Evolutionary conservation across 2,888 invertebrate species (phyloP).

Genomic region (Homarus gammarus): DNA sequence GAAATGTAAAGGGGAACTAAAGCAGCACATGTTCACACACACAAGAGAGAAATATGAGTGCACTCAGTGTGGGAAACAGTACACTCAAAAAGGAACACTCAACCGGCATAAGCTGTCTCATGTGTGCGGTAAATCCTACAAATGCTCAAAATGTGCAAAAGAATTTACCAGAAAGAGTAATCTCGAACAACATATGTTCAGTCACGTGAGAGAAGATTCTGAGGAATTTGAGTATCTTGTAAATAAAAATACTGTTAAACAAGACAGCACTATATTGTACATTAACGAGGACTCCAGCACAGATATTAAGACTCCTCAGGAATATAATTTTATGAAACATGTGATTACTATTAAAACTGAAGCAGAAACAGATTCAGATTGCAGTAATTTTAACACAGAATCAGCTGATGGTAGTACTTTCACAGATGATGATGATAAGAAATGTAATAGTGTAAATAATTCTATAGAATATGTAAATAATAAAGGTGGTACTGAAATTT

Average conservation of each 20-base stretch:
- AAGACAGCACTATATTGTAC: neutral
- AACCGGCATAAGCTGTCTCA: conserved; percentile 6
- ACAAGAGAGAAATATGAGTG: conserved; percentile 10
- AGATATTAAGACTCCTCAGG: neutral
- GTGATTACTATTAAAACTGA: conserved; percentile 11
- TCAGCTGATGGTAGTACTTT: neutral
- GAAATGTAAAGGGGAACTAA: neutral
- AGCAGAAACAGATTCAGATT: neutral
- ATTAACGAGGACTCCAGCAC: neutral
- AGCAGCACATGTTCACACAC: conserved; percentile 28
- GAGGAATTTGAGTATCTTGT: neutral
- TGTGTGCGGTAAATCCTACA: neutral
- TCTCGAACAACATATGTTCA: conserved; percentile 5
- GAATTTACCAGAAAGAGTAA: neutral
- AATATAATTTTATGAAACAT: conserved; percentile 9
- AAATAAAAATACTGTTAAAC: neutral
- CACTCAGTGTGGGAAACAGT: neutral
- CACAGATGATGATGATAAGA: neutral
- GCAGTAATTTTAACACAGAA: neutral
- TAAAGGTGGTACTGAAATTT: neutral
- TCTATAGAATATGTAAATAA: conserved; percentile 6
- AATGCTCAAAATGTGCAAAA: neutral
- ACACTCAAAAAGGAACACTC: neutral
- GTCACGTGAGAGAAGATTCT: neutral
- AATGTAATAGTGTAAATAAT: neutral